These are phyloP conservation scores for Dendroctonus ponderosae DNA, from an alignment of 1,140 invertebrate genomes.

Conservation along the genomic window DNA sequence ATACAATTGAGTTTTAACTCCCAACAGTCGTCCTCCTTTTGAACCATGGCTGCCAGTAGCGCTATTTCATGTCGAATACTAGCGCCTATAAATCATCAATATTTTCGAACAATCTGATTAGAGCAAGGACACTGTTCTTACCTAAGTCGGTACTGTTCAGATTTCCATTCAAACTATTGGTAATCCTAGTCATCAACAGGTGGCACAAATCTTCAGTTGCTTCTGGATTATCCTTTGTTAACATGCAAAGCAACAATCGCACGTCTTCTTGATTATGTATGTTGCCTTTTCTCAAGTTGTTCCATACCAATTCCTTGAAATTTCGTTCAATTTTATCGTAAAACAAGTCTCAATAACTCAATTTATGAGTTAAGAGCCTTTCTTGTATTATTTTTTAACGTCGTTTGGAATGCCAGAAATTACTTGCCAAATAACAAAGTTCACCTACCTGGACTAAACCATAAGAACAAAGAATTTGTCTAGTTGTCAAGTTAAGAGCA, in stretches of 20 bases:
- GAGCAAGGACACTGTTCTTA: conserved; percentile 4
- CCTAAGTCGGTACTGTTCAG: conserved; percentile 64
- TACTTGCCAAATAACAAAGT: too few species aligned
- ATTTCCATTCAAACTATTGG: conserved; percentile 66
- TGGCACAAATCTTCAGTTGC: conserved; percentile 85
- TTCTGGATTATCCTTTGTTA: conserved; percentile 86
- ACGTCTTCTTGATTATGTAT: conserved; percentile 83
- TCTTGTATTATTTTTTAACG: too few species aligned
- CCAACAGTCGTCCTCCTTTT: conserved; percentile 94
- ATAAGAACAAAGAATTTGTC: conserved; percentile 77
- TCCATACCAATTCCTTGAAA: conserved; percentile 65
- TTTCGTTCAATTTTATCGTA: too few species aligned
- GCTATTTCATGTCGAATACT: conserved; percentile 85
- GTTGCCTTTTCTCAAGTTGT: conserved; percentile 81
- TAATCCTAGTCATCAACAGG: conserved; percentile 79
- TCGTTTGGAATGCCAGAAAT: too few species aligned
- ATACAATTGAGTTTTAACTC: conserved; percentile 88
- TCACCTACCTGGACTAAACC: conserved; percentile 78
- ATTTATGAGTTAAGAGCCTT: too few species aligned
- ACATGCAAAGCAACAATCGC: conserved; percentile 79
- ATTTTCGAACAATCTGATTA: not conserved
- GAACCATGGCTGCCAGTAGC: conserved; percentile 80
- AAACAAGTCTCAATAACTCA: too few species aligned
- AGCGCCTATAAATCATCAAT: conserved; percentile 44
- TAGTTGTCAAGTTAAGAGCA: conserved; percentile 76